phyloP scores from a whole-genome alignment of 2,888 invertebrate species.

The Gastracanthus pulcherrimus region DNA sequence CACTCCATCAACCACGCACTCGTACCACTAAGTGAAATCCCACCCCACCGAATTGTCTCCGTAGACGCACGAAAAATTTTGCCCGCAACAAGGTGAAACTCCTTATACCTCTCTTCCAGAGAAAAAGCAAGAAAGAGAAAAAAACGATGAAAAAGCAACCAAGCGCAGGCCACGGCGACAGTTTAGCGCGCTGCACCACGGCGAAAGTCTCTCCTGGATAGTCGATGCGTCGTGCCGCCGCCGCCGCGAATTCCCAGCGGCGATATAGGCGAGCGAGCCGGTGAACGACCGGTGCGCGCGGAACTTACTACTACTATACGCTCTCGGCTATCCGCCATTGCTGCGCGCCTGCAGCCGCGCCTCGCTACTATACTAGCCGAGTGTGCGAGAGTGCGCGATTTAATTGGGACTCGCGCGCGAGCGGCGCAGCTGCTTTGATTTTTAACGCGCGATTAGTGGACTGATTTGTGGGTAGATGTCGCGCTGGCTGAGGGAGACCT shows the following conservation, averaged over 20 bases:
- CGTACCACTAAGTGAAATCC: too few relatives aligned
- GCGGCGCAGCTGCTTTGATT: background rate
- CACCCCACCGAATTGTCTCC: too few relatives aligned
- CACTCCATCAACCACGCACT: too few relatives aligned
- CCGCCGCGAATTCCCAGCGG: conserved; percentile 5
- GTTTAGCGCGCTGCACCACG: background rate
- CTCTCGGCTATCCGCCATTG: conserved; percentile 59
- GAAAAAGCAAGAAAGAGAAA: too few relatives aligned
- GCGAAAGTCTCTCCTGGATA: conserved; percentile 25
- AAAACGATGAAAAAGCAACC: too few relatives aligned
- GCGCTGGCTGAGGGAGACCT: too few relatives aligned
- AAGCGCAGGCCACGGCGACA: too few relatives aligned
- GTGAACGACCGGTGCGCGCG: conserved; percentile 12
- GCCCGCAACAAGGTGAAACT: too few relatives aligned
- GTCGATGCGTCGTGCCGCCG: background rate
- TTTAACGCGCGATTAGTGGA: conserved; percentile 6
- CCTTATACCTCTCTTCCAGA: too few relatives aligned
- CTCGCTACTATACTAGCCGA: too few relatives aligned
- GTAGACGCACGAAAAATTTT: too few relatives aligned
- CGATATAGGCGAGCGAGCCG: background rate
- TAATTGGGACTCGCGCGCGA: conserved; percentile 15
- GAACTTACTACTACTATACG: conserved; percentile 31
- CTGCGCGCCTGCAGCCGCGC: conserved; percentile 48
- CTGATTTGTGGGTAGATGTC: too few relatives aligned
- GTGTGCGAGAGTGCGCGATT: background rate